A percentile compares a stretch with the other conserved stretches of the same genome.
Conservation (phyloP, 2,888 invertebrate species). For the Thereva unica region DNA sequence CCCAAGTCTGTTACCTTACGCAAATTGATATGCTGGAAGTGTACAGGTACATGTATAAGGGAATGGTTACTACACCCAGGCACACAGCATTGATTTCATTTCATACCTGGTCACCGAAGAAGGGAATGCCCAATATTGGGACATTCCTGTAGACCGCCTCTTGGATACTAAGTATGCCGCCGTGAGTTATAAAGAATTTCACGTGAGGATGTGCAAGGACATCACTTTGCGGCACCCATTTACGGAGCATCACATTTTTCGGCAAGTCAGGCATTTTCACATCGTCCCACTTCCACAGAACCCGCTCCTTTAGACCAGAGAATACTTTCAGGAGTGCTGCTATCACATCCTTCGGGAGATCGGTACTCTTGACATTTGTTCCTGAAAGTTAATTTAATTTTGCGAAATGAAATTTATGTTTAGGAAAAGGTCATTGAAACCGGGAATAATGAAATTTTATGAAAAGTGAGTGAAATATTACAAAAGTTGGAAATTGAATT, state of each 20-base stretch:
- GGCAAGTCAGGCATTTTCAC: conserved; percentile 52
- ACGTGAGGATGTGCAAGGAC: conserved; percentile 59
- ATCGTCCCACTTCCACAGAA: conserved; percentile 60
- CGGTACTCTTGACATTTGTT: conserved; percentile 56
- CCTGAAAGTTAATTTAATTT: conserved; percentile 45
- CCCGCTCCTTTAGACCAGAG: conserved; percentile 52
- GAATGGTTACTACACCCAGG: background rate
- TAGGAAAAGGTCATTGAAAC: background rate
- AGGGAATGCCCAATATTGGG: conserved; percentile 58
- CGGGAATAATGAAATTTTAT: too few species aligned
- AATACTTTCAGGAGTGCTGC: conserved; percentile 54
- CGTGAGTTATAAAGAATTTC: conserved; percentile 58
- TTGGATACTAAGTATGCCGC: conserved; percentile 55
- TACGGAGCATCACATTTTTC: conserved; percentile 57
- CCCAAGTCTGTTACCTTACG: conserved; percentile 49
- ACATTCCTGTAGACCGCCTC: conserved; percentile 58
- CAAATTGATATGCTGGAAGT: conserved; percentile 50
- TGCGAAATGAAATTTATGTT: background rate
- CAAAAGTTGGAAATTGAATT: too few species aligned
- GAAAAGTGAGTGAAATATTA: too few species aligned
- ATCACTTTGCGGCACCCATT: conserved; percentile 61
- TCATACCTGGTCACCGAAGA: conserved; percentile 55
- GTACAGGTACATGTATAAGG: conserved; percentile 37
- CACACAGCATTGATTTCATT: background rate
- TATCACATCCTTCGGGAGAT: conserved; percentile 54